Base-by-base conservation (phyloP, 2,888 invertebrate species). In the Apotomis turbidana region DNA sequence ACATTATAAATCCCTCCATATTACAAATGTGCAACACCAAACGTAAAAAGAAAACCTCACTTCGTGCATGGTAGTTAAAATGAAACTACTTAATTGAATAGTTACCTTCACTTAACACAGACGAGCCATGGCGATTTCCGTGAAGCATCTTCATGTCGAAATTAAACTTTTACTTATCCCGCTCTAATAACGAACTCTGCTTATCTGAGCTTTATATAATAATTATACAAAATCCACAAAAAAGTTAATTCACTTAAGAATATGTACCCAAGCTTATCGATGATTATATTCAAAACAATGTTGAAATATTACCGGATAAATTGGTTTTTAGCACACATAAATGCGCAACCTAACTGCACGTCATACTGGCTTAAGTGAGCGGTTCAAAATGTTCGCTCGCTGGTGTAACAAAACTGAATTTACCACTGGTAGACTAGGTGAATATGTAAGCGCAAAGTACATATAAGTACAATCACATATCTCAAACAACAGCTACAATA, bases 361-460 rank as follows among this genome's bases (percentile, higher is more conserved):
- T 90, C 90, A 87, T 85, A 80, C 82, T 82, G 74, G 76, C 76
- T 74, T 82, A 85, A 84, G 84, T 85, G 84, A 84, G 87, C 82
- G 89, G 83, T 85, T 82, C 78, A 80, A 86, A 91, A 87, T 91
- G 90, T 81, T 80, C 83, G 85, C 82, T 84, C 79, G 75, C 73
- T 75, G 77, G 78, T 80, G 78, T 79, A 81, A 76, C 61, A 71
- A 67, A 51, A 64, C 60, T 66, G 68, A 61, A 66, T 67, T 64
- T 51, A 58, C 68, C 55, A 41, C 60, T 61, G 61, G 49, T 44
- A 44, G 27, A 70, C 49, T 64, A 51, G 54, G 36, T 55, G 41
- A n/a, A 59, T 62, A 62, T 12, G n/a, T 62, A 51, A 27, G 27
- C 27, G 27, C 27, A 15, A 15, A 15, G 10, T 57, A 44, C n/a